phyloP scores from a whole-genome alignment of 1,140 invertebrate species.

The Diploscapter pachys region DNA sequence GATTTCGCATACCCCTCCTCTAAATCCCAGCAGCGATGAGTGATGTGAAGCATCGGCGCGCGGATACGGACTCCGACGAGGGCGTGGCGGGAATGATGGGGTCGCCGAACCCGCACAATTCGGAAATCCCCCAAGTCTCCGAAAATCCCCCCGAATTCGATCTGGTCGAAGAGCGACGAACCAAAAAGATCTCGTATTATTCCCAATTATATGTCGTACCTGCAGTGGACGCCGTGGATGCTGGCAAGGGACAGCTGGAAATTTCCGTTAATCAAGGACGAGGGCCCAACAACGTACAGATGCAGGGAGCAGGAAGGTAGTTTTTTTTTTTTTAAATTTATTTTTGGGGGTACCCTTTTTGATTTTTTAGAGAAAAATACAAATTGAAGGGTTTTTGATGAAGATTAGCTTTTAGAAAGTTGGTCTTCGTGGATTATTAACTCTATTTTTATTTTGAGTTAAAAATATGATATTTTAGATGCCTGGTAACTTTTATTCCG shows the following conservation, averaged over 20 bases:
- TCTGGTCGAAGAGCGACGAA: not conserved
- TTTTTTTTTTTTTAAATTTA: not conserved
- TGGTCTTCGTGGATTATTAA: not conserved
- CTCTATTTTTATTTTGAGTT: conserved; percentile 1
- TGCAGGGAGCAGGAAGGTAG: conserved; percentile 76
- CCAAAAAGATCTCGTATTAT: conserved; percentile 45
- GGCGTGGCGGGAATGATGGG: not conserved
- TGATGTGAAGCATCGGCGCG: not conserved
- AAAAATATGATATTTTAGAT: conserved; percentile 64
- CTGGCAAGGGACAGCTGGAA: conserved; percentile 92
- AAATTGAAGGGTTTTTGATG: not conserved
- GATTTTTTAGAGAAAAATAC: not conserved
- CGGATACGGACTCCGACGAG: not conserved
- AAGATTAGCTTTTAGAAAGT: not conserved
- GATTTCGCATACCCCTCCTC: not conserved
- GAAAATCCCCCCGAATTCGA: not conserved
- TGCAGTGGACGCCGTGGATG: conserved; percentile 83
- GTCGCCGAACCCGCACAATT: not conserved
- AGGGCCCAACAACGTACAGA: conserved; percentile 93
- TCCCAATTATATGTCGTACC: conserved; percentile 58
- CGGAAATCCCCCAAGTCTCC: conserved; percentile 2
- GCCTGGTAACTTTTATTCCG: conserved; percentile 90
- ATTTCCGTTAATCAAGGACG: conserved; percentile 96
- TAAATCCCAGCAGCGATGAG: conserved; percentile 1
- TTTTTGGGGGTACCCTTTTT: not conserved